Percentiles rank a stretch among this genome's conserved stretches.
Evolutionary conservation across 2,113 vertebrate species (phyloP).

Genomic region (Tonatia bakeri): DNA sequence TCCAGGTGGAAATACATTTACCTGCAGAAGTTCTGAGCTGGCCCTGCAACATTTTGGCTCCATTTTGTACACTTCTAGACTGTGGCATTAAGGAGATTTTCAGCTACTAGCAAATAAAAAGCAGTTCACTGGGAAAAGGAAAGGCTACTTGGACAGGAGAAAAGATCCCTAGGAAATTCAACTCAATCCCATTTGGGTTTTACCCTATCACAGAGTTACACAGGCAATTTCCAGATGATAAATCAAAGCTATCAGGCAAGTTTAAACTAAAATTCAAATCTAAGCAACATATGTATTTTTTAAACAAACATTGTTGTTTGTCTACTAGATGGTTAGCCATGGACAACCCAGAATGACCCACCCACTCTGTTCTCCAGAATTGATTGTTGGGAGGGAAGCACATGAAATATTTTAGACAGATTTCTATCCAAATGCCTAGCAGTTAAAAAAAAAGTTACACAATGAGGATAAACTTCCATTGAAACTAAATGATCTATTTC

Average conservation of each 20-base stretch:
- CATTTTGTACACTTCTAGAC: background rate
- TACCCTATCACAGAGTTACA: fast-evolving
- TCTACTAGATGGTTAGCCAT: fast-evolving
- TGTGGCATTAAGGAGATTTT: background rate
- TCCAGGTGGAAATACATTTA: fast-evolving
- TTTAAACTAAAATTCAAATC: no score
- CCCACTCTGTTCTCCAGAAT: fast-evolving
- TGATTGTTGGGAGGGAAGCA: fast-evolving
- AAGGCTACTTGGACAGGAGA: fast-evolving
- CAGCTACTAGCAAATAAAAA: background rate
- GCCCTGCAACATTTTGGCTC: fast-evolving
- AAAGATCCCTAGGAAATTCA: no score
- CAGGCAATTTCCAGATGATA: no score
- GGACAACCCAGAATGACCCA: fast-evolving
- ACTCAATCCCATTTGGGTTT: fast-evolving
- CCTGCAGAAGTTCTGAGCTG: background rate
- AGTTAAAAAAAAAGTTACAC: background rate
- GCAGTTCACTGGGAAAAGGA: background rate
- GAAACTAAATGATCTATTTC: background rate
- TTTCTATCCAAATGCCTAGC: background rate
- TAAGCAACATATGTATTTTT: no score
- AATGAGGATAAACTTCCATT: fast-evolving
- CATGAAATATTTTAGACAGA: background rate
- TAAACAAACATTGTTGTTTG: fast-evolving
- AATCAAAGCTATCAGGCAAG: fast-evolving